Evolutionary conservation across 1,140 invertebrate genomes (phyloP).

Genomic region (Zaprionus ornatus): DNA sequence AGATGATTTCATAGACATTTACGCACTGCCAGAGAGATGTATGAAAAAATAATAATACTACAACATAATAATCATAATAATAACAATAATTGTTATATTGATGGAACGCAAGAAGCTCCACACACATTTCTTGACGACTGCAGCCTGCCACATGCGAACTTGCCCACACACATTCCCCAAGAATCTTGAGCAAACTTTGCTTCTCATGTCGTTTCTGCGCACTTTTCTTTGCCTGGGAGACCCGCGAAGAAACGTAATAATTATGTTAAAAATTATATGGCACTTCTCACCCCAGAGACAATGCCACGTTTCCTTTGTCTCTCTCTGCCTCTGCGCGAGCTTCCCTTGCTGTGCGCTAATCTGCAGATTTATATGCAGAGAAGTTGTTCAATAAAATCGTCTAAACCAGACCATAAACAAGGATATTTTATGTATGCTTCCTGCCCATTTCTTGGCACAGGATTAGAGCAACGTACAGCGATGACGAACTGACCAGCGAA

Average conservation of each 20-base stretch:
- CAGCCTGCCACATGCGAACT: constrained; percentile 14
- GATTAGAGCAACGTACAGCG: constrained; percentile 48
- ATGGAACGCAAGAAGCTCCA: constrained; percentile 56
- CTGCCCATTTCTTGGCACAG: constrained; percentile 50
- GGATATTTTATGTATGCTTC: constrained; percentile 73
- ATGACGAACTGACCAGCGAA: constrained; percentile 38
- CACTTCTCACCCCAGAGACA: constrained; percentile 71
- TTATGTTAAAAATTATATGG: constrained; percentile 82
- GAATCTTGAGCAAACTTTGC: constrained; percentile 15
- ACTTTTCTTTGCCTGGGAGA: constrained; percentile 26
- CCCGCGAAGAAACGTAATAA: constrained; percentile 75
- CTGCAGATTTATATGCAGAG: constrained; percentile 83
- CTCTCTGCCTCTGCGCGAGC: constrained; percentile 1
- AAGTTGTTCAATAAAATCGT: constrained; percentile 83
- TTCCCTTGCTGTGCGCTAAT: constrained; percentile 64
- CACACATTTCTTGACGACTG: constrained; percentile 34
- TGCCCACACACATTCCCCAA: constrained; percentile 16
- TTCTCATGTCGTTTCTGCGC: constrained; percentile 46
- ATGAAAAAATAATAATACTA: constrained; percentile 76
- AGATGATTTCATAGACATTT: constrained; percentile 82
- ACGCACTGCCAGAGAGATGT: constrained; percentile 43
- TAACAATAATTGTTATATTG: constrained; percentile 81
- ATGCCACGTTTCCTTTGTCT: constrained; percentile 37
- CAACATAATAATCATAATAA: constrained; percentile 77
- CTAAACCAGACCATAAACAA: constrained; percentile 82